Evolutionary conservation across 2,113 vertebrate genomes (phyloP), one percentile per base, ranked within the genome.

Genomic region (Gavia stellata): DNA sequence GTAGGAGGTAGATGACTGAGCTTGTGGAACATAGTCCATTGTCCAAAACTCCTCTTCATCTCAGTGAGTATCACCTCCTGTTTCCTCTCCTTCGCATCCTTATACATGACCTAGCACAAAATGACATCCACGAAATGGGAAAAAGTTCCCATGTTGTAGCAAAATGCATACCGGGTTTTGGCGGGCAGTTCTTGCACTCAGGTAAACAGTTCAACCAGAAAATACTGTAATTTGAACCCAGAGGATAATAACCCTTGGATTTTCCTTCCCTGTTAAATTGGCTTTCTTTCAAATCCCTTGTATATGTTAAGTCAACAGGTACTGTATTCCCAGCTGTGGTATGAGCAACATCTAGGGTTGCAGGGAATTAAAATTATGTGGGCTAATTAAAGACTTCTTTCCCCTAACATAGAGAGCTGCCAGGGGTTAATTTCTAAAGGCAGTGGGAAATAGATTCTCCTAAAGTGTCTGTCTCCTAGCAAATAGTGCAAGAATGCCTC

Each of bases 31-130:
- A 23, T 8, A 38, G 14, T 70, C 65, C 66, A 17, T 66, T 4
- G 90, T 96, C 95, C 96, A 97, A 18, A 93, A 94, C 93, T 98
- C 92, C 53, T 98, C 96, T 61, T 98, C 95, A 81, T 98, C 97
- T 97, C 97, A 97, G 65, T 97, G 98, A 74, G 88, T 82, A 17
- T 97, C 80, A 19, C 34, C 33, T 77, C 36, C 42, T 63, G 3
- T 70, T 88, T 86, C 17, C 10, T 84, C 47, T 83, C 12, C 95
- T 98, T 91, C 96, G 25, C 94, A 96, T 87, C 94, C 90, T 70
- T 97, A 97, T 40, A 95, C 92, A 17, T 98, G 97, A 81, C 95
- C 96, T 94, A 97, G 92, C 42, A 97, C 92, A 36, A 97, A 91
- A 15, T 56, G 25, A 31, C 94, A 95, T 44, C 96, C 87, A 62